Percentiles rank a stretch among this genome's conserved stretches.
These are phyloP conservation scores for Ochropleura leucogaster DNA, from an alignment of 2,888 invertebrate species.

Conservation along the genomic window DNA sequence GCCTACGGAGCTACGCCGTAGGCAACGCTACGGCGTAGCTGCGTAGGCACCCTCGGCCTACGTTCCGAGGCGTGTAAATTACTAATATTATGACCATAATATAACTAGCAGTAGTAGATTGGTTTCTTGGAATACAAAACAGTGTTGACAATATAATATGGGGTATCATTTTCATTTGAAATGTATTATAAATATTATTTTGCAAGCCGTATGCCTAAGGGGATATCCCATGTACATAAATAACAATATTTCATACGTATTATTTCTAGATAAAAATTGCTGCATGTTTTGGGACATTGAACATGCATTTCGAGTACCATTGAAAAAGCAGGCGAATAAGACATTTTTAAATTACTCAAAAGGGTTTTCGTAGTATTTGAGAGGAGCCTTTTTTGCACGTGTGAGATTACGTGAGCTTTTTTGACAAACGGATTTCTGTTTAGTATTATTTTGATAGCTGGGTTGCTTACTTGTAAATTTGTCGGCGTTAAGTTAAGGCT, in stretches of 20 bases:
- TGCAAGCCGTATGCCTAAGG: background rate
- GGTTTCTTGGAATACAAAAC: background rate
- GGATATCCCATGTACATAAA: background rate
- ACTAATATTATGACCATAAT: background rate
- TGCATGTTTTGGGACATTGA: slow-evolving; percentile 7
- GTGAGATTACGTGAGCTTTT: background rate
- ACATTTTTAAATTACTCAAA: slow-evolving; percentile 28
- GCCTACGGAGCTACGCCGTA: slow-evolving; percentile 1
- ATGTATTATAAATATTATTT: background rate
- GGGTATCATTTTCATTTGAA: background rate
- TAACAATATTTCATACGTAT: background rate
- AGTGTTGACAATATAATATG: background rate
- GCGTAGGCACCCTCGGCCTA: background rate
- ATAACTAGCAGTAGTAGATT: background rate
- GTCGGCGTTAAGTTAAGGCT: background rate
- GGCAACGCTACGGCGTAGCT: background rate
- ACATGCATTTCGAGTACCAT: slow-evolving; percentile 14
- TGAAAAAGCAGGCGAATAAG: background rate
- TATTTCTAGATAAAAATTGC: background rate
- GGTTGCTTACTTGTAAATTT: background rate
- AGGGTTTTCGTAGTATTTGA: background rate
- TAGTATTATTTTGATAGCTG: background rate
- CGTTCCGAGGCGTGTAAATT: background rate
- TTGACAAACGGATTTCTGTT: background rate
- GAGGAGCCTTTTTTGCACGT: background rate